phyloP scores from a whole-genome alignment of 2,113 vertebrate genomes.

The Machaerirhynchus nigripectus region DNA sequence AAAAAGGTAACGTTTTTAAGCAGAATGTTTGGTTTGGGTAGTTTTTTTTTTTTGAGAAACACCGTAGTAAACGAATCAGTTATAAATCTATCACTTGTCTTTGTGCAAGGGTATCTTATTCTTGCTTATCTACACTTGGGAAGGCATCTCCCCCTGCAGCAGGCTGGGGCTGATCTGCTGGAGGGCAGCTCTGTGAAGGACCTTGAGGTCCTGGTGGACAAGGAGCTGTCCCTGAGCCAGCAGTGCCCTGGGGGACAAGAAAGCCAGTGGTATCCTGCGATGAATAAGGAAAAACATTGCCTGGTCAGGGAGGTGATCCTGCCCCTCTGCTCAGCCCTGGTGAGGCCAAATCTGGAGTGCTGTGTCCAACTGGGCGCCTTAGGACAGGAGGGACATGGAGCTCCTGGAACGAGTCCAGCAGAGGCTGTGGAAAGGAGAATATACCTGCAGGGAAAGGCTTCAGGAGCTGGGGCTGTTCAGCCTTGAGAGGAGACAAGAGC shows the following conservation, averaged over 20 bases:
- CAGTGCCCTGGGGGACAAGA: neutral
- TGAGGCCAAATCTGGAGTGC: neutral
- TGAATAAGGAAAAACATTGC: neutral
- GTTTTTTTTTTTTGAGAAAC: neutral
- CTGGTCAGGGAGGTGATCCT: neutral
- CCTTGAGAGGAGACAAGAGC: neutral
- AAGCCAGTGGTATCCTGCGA: neutral
- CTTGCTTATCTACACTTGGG: neutral
- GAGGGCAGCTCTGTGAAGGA: neutral
- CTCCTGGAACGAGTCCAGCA: neutral
- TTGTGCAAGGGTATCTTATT: neutral
- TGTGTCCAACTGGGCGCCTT: neutral
- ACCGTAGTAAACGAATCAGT: neutral
- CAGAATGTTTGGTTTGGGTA: neutral
- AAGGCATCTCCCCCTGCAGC: neutral
- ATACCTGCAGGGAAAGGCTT: neutral
- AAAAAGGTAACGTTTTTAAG: neutral
- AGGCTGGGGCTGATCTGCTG: neutral
- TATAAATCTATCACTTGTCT: neutral
- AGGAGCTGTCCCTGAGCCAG: neutral
- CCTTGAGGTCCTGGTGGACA: neutral
- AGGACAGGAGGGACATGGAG: neutral
- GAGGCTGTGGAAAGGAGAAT: neutral
- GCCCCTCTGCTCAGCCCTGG: neutral
- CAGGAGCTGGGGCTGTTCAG: neutral